A percentile compares a stretch with the other conserved stretches of the same genome.
Conservation (phyloP, 2,797 vertebrate species). For the Parauchenoglanis ngamensis region DNA sequence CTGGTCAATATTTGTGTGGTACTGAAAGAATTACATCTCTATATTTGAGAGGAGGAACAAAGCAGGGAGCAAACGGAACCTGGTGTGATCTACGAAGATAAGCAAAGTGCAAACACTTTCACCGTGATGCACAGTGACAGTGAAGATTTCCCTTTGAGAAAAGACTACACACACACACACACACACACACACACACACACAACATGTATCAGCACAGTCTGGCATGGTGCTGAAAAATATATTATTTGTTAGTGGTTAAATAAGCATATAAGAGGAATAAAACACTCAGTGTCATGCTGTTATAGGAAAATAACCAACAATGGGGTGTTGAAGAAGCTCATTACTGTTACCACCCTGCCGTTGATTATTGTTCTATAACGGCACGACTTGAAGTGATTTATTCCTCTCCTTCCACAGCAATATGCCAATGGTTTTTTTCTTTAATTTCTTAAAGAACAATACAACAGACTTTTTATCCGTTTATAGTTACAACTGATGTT, state of each 20-base stretch:
- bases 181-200: constrained; percentile 17
- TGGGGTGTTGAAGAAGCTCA: not conserved
- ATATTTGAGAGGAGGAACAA: constrained; percentile 51
- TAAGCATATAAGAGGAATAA: not conserved
- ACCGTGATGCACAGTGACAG: constrained; percentile 26
- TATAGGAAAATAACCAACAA: not conserved
- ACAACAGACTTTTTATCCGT: not conserved
- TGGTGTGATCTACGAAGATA: constrained; percentile 55
- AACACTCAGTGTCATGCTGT: not conserved
- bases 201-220: not conserved
- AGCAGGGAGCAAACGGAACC: constrained; percentile 55
- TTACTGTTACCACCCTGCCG: not conserved
- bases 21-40: constrained; percentile 50
- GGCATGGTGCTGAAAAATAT: constrained; percentile 9
- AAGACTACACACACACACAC: not conserved
- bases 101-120: constrained; percentile 51
- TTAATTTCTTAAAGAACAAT: not conserved
- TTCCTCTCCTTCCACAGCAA: not conserved
- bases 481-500: not conserved
- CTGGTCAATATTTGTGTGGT: constrained; percentile 67
- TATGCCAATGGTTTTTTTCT: not conserved
- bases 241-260: not conserved
- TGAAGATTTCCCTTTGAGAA: constrained; percentile 29
- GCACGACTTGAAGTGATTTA: not conserved
- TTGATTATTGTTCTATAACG: not conserved